Conservation (phyloP, 2,797 vertebrate genomes). For the Chrysolophus pictus region DNA sequence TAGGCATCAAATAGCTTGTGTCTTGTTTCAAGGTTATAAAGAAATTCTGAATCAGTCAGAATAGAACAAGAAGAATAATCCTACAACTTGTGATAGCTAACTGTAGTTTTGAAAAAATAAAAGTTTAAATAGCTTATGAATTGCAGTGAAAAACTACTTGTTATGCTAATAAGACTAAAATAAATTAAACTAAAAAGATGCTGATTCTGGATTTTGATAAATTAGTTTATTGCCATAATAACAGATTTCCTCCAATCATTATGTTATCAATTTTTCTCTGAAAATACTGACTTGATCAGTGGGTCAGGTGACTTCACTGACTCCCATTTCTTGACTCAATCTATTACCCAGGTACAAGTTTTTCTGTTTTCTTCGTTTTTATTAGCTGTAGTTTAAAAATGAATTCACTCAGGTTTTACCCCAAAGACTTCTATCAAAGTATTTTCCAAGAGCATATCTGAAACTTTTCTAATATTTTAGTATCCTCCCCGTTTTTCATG, state of each 20-base stretch:
- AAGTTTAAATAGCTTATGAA: not conserved
- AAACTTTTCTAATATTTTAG: not conserved
- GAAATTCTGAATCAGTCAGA: not conserved
- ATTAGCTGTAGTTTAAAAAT: not conserved
- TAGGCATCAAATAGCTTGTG: not conserved
- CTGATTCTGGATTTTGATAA: not conserved
- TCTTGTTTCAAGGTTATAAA: not conserved
- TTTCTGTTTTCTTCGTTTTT: not conserved
- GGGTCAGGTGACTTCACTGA: not conserved
- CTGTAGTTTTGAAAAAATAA: not conserved
- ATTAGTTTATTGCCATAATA: not conserved
- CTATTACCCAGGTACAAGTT: accelerated
- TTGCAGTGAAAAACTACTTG: not conserved
- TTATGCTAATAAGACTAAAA: not conserved
- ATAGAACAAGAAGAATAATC: not conserved
- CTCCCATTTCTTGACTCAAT: accelerated
- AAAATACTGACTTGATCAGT: not conserved
- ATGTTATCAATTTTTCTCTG: not conserved
- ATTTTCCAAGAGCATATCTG: not conserved
- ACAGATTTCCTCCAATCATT: not conserved
- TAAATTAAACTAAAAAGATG: not conserved
- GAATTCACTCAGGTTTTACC: not conserved
- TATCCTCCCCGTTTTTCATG: not conserved
- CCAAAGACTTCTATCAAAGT: not conserved
- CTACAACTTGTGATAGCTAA: not conserved